Percentiles rank a stretch among this genome's conserved stretches.
Conservation (phyloP, 2,113 vertebrate species). For the Coturnix japonica region DNA sequence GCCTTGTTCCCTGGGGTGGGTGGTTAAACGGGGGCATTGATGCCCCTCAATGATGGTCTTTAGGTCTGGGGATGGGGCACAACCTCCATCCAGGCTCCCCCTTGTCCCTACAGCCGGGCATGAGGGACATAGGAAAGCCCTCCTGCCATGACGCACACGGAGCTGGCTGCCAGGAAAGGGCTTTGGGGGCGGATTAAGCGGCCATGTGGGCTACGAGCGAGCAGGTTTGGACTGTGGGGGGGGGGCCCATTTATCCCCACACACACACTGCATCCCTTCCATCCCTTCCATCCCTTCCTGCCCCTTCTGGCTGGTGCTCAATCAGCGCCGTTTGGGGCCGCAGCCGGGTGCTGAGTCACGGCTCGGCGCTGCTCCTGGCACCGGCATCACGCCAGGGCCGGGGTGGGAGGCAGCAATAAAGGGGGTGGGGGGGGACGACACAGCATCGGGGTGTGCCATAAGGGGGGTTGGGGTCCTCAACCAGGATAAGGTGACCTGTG, state of each 20-base stretch:
- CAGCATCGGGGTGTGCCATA: neutral
- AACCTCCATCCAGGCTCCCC: neutral
- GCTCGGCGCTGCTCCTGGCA: neutral
- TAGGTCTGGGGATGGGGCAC: neutral
- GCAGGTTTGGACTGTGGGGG: neutral
- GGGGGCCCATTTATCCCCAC: too few relatives aligned
- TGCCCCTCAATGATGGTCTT: neutral
- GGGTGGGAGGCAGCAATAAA: neutral
- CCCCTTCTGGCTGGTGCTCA: neutral
- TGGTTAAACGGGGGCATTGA: neutral
- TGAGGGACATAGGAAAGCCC: rapidly evolving
- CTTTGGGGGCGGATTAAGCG: neutral
- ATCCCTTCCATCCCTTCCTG: rapidly evolving
- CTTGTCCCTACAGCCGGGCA: neutral
- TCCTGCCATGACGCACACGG: rapidly evolving
- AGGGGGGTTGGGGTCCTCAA: too few relatives aligned
- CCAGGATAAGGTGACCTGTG: neutral
- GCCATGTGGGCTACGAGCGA: neutral
- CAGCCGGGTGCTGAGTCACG: neutral
- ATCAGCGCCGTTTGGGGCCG: rapidly evolving
- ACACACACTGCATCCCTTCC: rapidly evolving
- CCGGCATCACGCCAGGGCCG: neutral
- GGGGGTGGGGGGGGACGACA: too few relatives aligned
- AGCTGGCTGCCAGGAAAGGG: neutral
- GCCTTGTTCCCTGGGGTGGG: too few relatives aligned